Conservation (phyloP, 2,888 invertebrate species). For the Lydus trimaculatus region DNA sequence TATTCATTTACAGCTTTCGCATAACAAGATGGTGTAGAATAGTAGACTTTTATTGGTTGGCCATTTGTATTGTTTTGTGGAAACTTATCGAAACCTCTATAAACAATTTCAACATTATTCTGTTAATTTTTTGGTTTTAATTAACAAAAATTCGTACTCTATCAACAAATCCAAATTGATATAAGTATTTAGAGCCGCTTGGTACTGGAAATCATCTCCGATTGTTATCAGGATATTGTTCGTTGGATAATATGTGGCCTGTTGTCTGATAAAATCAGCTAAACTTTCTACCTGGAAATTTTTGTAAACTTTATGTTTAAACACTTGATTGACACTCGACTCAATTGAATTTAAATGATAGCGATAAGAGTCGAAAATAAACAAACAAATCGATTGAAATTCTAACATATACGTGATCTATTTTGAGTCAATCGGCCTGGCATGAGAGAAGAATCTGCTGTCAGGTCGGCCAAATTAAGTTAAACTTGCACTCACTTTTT, state of each 20-base stretch:
- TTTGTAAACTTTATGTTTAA: no score
- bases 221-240: slow-evolving; percentile 30
- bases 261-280: slow-evolving; percentile 42
- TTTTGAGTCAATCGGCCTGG: no score
- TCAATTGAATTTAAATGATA: no score
- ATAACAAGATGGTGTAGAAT: slow-evolving; percentile 84
- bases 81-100: slow-evolving; percentile 24
- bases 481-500: slow-evolving; percentile 26
- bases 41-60: slow-evolving; percentile 70
- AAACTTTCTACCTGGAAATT: slow-evolving; percentile 50
- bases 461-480: background rate
- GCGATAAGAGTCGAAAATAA: no score
- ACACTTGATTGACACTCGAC: no score
- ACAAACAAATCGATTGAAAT: no score
- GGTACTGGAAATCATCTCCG: slow-evolving; percentile 31
- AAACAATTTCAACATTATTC: background rate
- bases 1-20: slow-evolving; percentile 69
- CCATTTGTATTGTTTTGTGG: slow-evolving; percentile 15
- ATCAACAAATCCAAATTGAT: slow-evolving; percentile 25
- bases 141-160: slow-evolving; percentile 21
- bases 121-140: background rate
- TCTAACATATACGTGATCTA: no score
- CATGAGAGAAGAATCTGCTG: slow-evolving; percentile 13
- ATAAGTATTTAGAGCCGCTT: slow-evolving; percentile 24
- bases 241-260: slow-evolving; percentile 46